These are phyloP conservation scores for Zaprionus davidi DNA, from an alignment of 1,140 invertebrate species.

Conservation along the genomic window DNA sequence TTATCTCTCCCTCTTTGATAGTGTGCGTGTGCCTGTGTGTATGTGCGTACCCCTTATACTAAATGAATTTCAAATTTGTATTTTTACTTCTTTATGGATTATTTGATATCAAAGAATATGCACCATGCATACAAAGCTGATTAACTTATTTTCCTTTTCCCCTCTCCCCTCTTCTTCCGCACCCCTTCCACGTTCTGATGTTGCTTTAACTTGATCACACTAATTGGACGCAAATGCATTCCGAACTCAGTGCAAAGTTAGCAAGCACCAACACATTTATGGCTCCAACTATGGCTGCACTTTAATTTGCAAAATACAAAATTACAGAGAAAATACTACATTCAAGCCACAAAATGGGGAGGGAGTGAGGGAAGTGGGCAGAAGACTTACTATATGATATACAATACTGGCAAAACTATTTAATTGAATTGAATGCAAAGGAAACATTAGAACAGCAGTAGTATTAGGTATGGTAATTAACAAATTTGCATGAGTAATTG, in stretches of 20 bases:
- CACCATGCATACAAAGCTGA: slow-evolving; percentile 4
- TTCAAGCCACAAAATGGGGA: not conserved
- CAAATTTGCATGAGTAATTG: not conserved
- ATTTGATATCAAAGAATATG: slow-evolving; percentile 9
- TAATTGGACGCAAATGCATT: slow-evolving; percentile 20
- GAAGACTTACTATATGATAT: not conserved
- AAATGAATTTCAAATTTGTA: slow-evolving; percentile 15
- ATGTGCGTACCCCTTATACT: not conserved
- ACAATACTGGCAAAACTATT: not conserved
- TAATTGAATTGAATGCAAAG: not conserved
- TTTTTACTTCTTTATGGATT: slow-evolving; percentile 1
- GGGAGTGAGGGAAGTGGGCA: not conserved
- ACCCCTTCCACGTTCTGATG: not conserved
- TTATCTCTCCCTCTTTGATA: not conserved
- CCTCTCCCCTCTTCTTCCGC: not conserved
- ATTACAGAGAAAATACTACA: not conserved
- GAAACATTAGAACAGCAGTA: not conserved
- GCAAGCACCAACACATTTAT: not conserved
- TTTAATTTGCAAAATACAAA: not conserved
- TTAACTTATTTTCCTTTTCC: slow-evolving; percentile 7
- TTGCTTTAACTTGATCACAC: not conserved
- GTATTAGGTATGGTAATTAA: not conserved
- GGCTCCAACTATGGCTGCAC: not conserved
- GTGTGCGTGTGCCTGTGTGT: not conserved
- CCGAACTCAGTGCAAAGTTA: not conserved